Conservation (phyloP, 2,797 vertebrate genomes). For the Echeneis naucrates region DNA sequence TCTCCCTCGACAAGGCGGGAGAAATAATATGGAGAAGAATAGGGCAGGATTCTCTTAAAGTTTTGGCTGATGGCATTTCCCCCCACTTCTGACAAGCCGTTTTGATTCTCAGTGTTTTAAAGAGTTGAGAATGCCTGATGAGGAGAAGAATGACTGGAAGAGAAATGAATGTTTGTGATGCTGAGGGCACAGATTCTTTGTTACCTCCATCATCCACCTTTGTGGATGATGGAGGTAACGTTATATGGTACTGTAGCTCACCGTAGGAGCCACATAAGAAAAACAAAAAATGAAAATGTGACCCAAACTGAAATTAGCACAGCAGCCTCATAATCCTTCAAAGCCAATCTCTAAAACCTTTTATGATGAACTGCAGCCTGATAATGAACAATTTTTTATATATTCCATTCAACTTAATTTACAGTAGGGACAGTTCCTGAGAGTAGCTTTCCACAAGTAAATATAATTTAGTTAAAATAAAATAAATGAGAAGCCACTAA, state of each 20-base stretch:
- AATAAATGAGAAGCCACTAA: background rate
- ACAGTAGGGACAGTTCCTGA: too few species aligned
- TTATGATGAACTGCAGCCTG: background rate
- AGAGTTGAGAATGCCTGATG: too few species aligned
- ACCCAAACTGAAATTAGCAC: background rate
- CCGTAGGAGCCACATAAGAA: background rate
- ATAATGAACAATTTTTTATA: background rate
- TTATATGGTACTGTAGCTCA: background rate
- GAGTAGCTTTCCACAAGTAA: too few species aligned
- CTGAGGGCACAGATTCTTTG: slow-evolving; percentile 51
- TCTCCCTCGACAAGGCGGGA: slow-evolving; percentile 25
- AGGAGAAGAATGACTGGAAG: background rate
- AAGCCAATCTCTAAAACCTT: too few species aligned
- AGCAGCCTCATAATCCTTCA: background rate
- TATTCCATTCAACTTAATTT: too few species aligned
- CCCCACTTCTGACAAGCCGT: background rate
- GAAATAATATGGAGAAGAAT: slow-evolving; percentile 3
- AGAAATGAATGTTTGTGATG: slow-evolving; percentile 36
- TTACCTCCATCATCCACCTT: slow-evolving; percentile 41
- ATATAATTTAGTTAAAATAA: too few species aligned
- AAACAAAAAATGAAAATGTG: background rate
- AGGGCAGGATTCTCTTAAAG: slow-evolving; percentile 11
- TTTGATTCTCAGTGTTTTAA: too few species aligned
- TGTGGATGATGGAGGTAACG: too few species aligned
- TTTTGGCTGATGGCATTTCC: background rate